Conservation (phyloP, 2,113 vertebrate genomes). For the Miniopterus natalensis region DNA sequence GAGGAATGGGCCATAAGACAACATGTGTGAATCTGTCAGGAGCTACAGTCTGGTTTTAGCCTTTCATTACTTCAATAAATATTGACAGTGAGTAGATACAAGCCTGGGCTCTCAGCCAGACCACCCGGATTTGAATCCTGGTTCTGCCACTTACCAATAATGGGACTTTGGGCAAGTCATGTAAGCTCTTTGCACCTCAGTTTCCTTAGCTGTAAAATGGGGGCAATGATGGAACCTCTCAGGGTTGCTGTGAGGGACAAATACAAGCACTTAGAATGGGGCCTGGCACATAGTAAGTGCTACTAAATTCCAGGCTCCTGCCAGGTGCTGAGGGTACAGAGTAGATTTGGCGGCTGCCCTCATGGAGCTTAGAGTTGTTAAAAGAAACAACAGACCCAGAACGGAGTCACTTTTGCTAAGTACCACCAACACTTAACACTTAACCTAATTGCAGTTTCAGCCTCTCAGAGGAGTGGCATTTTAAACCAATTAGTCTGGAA, state of each 20-base stretch:
- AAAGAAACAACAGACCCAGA: background rate
- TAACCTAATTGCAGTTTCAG: too few species aligned
- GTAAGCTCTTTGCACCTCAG: background rate
- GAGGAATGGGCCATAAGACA: background rate
- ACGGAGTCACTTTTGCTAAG: background rate
- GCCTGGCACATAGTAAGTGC: background rate
- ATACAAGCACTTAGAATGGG: background rate
- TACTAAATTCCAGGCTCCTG: background rate
- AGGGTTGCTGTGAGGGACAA: background rate
- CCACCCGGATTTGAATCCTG: background rate
- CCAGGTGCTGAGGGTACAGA: background rate
- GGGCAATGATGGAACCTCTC: background rate
- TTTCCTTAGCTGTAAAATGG: background rate
- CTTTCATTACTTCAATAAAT: background rate
- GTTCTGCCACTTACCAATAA: background rate
- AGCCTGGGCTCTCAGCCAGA: background rate
- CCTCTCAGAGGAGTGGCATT: too few species aligned
- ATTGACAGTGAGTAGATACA: background rate
- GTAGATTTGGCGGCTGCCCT: background rate
- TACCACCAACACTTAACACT: background rate
- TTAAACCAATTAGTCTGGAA: background rate
- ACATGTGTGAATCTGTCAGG: rapidly evolving
- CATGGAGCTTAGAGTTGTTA: rapidly evolving
- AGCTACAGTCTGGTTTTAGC: background rate
- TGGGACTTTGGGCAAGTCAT: background rate